Evolutionary conservation across 2,888 invertebrate genomes (phyloP).

Genomic region (Phanerotoma sp.): DNA sequence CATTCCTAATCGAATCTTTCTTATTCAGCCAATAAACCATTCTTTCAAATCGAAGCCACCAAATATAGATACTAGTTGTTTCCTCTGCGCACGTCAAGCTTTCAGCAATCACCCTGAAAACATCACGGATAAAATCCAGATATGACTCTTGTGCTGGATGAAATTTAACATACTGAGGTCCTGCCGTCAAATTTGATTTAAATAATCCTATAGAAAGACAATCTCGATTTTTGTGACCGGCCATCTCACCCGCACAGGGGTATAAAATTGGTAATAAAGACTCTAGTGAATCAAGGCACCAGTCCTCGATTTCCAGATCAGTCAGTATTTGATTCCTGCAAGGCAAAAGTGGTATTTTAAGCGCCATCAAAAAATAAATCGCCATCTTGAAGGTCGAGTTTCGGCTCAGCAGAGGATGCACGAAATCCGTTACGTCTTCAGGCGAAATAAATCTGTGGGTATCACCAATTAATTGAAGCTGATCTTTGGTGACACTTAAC

Average conservation of each 20-base stretch:
- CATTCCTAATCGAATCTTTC: conserved; percentile 53
- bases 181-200: conserved; percentile 59
- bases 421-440: conserved; percentile 67
- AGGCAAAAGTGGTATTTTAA: conserved; percentile 65
- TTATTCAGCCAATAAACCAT: conserved; percentile 58
- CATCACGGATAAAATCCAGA: conserved; percentile 59
- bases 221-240: conserved; percentile 38
- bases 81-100: conserved; percentile 57
- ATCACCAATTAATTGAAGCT: conserved; percentile 61
- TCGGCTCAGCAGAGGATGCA: conserved; percentile 67
- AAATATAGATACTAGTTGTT: conserved; percentile 61
- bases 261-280: conserved; percentile 47
- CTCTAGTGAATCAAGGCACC: conserved; percentile 49
- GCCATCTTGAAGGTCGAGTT: conserved; percentile 65
- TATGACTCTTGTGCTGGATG: conserved; percentile 66
- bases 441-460: conserved; percentile 68
- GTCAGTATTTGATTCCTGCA: conserved; percentile 47
- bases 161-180: conserved; percentile 64
- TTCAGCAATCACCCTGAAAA: conserved; percentile 61
- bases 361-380: conserved; percentile 61
- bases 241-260: conserved; percentile 44
- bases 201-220: conserved; percentile 43
- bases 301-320: conserved; percentile 43
- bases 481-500: conserved; percentile 61
- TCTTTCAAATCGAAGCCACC: conserved; percentile 67